Base-by-base conservation (phyloP, 2,888 invertebrate genomes). In the Spodoptera picta region DNA sequence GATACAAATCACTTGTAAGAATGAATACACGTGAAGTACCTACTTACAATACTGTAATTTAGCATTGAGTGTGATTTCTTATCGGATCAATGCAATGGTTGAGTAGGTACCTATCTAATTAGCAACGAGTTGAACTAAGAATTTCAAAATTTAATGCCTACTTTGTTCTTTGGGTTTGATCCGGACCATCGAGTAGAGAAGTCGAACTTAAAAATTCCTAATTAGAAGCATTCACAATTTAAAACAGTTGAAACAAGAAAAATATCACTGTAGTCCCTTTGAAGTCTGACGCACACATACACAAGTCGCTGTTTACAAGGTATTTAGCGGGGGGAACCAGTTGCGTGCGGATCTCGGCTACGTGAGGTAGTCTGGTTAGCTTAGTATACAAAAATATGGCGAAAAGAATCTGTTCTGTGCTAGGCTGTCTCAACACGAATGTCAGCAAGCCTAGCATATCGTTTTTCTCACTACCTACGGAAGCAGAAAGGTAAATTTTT, bases 391-490 rank as follows among this genome's bases (percentile, higher is more conserved):
- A n/a, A 19, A 27, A 54, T 48, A 73, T 70, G 54, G 45, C 73
- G 23, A 70, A 58, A 52, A 73, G 68, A 58, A 4, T 43, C 44
- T 70, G 70, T 52, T 14, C 50, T 10, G 70, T 73, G 54, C 46
- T 48, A 24, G 51, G 62, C 1, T 70, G 70, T 47, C 45, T n/a
- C 23, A 70, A 73, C 27, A 73, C 73, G 48, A 68, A 58, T 14
- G 27, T 51, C 23, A 68, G 44, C 46, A 48, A 46, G 10, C 62
- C 69, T 7, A 43, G 46, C 10, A 19, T 73, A 43, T 73, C 70
- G 36, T 73, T 70, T 51, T 70, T 73, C 62, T 62, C 74, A n/a
- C 48, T 70, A 47, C 70, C 70, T 10, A 48, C 46, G 10, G 69
- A 73, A 68, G 14, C 24, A 14, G 62, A 58, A 50, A 73, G 69